phyloP scores from a whole-genome alignment of 2,888 invertebrate genomes.

The Drosophila rubida region DNA sequence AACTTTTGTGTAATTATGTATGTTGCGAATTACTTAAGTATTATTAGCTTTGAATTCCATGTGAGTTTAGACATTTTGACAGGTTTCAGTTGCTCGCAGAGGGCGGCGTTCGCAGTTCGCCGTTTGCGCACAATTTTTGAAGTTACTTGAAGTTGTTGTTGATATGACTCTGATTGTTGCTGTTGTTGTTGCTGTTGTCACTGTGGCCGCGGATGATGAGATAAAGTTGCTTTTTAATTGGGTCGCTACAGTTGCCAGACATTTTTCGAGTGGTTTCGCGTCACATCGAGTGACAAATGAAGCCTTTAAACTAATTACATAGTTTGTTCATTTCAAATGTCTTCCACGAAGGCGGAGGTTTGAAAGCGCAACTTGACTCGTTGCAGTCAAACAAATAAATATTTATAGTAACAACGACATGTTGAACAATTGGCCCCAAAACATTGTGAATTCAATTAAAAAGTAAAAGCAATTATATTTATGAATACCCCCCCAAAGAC shows the following conservation, averaged over 20 bases:
- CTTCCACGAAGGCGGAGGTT: background rate
- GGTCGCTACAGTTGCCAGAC: slow-evolving; percentile 51
- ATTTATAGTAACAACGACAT: background rate
- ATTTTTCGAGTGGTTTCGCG: slow-evolving; percentile 17
- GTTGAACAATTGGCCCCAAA: too few relatives aligned
- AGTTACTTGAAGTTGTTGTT: slow-evolving; percentile 3
- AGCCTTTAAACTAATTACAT: slow-evolving; percentile 18
- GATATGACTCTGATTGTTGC: slow-evolving; percentile 8
- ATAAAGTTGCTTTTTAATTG: slow-evolving; percentile 53
- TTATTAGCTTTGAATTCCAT: slow-evolving; percentile 63
- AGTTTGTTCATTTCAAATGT: background rate
- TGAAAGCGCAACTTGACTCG: background rate
- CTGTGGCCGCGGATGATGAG: slow-evolving; percentile 23
- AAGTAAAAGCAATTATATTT: too few relatives aligned
- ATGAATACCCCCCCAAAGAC: too few relatives aligned
- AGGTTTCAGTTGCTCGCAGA: slow-evolving; percentile 53
- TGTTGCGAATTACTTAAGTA: slow-evolving; percentile 62
- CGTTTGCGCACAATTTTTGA: background rate
- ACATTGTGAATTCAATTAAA: too few relatives aligned
- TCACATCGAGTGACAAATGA: slow-evolving; percentile 22
- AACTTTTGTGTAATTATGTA: slow-evolving; percentile 59
- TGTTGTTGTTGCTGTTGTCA: slow-evolving; percentile 7
- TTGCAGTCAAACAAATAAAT: background rate
- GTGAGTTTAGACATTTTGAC: slow-evolving; percentile 66
- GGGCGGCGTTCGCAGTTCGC: slow-evolving; percentile 27